Evolutionary conservation across 2,113 vertebrate genomes (phyloP).

Genomic region (Alligator mississippiensis): DNA sequence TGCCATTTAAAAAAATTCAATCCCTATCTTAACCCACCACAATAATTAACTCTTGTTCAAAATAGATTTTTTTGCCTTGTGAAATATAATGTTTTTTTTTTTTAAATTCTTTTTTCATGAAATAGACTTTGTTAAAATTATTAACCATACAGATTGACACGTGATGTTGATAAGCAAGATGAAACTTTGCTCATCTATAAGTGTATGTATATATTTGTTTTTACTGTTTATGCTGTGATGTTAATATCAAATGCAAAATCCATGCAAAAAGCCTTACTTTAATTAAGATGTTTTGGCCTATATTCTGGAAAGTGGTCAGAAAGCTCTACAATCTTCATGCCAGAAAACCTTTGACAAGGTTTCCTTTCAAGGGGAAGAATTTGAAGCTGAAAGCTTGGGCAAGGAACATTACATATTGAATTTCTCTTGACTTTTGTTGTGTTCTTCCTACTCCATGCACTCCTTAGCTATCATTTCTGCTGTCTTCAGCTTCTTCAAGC

Average conservation of each 20-base stretch:
- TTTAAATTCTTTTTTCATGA: not conserved
- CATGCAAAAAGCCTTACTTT: not conserved
- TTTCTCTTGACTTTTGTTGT: not conserved
- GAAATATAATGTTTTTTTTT: not conserved
- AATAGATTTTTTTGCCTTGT: not conserved
- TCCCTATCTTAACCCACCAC: constrained; percentile 16
- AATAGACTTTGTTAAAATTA: not conserved
- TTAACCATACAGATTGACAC: not conserved
- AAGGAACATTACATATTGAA: not conserved
- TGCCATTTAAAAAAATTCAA: constrained; percentile 40
- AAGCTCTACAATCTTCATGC: not conserved
- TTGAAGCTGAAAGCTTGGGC: not conserved
- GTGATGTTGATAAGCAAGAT: not conserved
- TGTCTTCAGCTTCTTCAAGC: not conserved
- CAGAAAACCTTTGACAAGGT: not conserved
- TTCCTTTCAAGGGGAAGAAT: not conserved
- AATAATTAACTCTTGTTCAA: constrained; percentile 39
- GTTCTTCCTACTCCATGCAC: not conserved
- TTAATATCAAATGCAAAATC: not conserved
- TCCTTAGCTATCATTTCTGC: not conserved
- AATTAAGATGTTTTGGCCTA: not conserved
- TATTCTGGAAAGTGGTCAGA: not conserved
- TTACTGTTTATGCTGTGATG: not conserved
- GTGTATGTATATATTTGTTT: not conserved
- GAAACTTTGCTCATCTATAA: not conserved